phyloP scores from a whole-genome alignment of 1,140 invertebrate genomes.

The Drosophila bocki region DNA sequence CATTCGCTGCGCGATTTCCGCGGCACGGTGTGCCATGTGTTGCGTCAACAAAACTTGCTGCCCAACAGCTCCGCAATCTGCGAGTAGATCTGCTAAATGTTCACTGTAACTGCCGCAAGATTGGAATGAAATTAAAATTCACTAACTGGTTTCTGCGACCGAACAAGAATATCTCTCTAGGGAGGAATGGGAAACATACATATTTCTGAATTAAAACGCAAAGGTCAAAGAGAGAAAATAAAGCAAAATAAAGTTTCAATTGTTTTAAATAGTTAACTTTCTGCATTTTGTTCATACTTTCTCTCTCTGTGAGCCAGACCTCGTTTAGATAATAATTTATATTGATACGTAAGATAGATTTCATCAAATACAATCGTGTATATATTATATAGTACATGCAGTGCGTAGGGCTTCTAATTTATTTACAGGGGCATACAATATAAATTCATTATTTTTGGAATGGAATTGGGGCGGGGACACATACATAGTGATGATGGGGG shows the following conservation, averaged over 20 bases:
- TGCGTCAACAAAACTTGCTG: slow-evolving; percentile 60
- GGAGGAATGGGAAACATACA: neutral
- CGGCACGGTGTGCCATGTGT: slow-evolving; percentile 70
- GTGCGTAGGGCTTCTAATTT: slow-evolving; percentile 48
- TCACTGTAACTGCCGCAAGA: slow-evolving; percentile 38
- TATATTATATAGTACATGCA: slow-evolving; percentile 50
- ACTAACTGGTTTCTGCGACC: slow-evolving; percentile 31
- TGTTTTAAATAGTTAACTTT: neutral
- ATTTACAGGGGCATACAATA: slow-evolving; percentile 50
- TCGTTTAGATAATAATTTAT: slow-evolving; percentile 53
- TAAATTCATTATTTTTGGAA: slow-evolving; percentile 51
- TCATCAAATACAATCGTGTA: slow-evolving; percentile 40
- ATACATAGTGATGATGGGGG: slow-evolving; percentile 11
- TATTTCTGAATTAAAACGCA: slow-evolving; percentile 10
- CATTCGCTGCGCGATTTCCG: slow-evolving; percentile 74
- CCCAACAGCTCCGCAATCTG: slow-evolving; percentile 46
- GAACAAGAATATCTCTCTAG: slow-evolving; percentile 30
- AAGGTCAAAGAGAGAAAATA: slow-evolving; percentile 3
- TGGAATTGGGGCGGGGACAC: neutral
- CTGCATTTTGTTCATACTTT: slow-evolving; percentile 3
- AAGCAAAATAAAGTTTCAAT: neutral
- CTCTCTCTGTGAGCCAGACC: neutral
- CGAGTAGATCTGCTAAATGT: slow-evolving; percentile 43
- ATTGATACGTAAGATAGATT: slow-evolving; percentile 52
- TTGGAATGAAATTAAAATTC: slow-evolving; percentile 50